phyloP scores from a whole-genome alignment of 2,113 vertebrate species.

The Sphaerodactylus townsendi region DNA sequence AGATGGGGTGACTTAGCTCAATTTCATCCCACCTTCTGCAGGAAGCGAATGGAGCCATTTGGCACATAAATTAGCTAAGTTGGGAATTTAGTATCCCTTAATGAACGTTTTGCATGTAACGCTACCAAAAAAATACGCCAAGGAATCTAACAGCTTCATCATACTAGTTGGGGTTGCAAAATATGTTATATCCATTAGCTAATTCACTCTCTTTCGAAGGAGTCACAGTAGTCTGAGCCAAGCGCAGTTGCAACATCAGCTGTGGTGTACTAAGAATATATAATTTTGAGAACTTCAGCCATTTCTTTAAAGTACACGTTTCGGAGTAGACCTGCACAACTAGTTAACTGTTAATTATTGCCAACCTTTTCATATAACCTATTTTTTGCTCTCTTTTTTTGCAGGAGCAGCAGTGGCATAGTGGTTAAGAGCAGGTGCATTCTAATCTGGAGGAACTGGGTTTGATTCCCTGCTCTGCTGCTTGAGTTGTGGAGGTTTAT shows the following conservation, averaged over 20 bases:
- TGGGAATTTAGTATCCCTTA: constrained; percentile 52
- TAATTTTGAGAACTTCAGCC: background rate
- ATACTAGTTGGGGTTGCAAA: constrained; percentile 15
- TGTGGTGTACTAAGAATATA: constrained; percentile 8
- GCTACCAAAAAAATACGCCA: constrained; percentile 31
- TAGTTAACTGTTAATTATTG: too few species aligned
- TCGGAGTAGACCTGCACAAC: too few species aligned
- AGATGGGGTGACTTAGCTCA: constrained; percentile 20
- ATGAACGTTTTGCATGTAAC: constrained; percentile 57
- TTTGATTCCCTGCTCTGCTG: too few species aligned
- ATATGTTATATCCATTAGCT: constrained; percentile 55
- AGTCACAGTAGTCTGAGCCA: background rate
- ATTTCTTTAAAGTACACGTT: background rate
- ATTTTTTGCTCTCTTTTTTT: too few species aligned
- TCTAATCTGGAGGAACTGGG: too few species aligned
- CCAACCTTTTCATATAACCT: too few species aligned
- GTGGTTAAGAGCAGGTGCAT: too few species aligned
- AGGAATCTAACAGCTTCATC: constrained; percentile 41
- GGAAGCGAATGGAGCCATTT: constrained; percentile 22
- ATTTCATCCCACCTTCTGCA: background rate
- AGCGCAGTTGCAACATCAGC: constrained; percentile 32
- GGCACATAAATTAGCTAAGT: background rate
- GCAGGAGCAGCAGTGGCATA: too few species aligned
- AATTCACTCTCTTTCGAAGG: constrained; percentile 31
- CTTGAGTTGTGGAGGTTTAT: too few species aligned